Evolutionary conservation across 1,140 invertebrate species (phyloP), one percentile per base, ranked within the genome.

Genomic region (Laodelphax striatellus): DNA sequence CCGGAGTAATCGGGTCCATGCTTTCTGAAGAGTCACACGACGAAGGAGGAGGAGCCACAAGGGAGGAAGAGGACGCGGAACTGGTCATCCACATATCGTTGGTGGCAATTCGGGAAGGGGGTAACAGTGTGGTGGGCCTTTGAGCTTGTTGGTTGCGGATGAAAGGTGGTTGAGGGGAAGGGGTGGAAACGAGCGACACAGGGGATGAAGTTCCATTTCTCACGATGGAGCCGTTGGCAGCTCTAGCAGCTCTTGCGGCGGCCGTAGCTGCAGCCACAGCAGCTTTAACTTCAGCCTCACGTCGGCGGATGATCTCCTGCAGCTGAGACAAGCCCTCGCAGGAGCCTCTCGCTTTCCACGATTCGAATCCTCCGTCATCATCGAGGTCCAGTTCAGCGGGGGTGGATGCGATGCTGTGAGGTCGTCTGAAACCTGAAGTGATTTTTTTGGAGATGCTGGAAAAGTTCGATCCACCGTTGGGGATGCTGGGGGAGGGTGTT

Each of bases 41-140:
- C 69, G 64, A 70, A 58, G 61, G 74, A 68, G 69, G 74, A 68
- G 69, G 61, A 62, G 71, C 61, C 55, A 52, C 63, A 62, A 67
- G 65, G 62, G 61, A 62, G 44, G 46, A 65, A 52, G 62, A 58
- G 53, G 22, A 63, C 46, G 61, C 61, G 53, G 52, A 56, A n/a
- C 54, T 22, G 53, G 24, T 50, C 52, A 54, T 60, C 50, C 59
- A 38, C 34, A 38, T 38, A 38, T 38, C 34, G 11, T 9, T 11
- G 34, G 1, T 38, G 1, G 34, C 9, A 13, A 38, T 5, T 17
- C 46, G 55, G 55, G 61, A 62, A 62, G 61, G 58, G 57, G 61
- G 62, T 62, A 60, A 56, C 57, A 58, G 46, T 62, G 57, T 54
- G 2, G 57, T 22, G 34, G 66, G 62, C n/a, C 42, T 64, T 62